Evolutionary conservation across 2,888 invertebrate genomes (phyloP), one percentile per base, ranked within the genome.

Genomic region (Congeria kusceri): DNA sequence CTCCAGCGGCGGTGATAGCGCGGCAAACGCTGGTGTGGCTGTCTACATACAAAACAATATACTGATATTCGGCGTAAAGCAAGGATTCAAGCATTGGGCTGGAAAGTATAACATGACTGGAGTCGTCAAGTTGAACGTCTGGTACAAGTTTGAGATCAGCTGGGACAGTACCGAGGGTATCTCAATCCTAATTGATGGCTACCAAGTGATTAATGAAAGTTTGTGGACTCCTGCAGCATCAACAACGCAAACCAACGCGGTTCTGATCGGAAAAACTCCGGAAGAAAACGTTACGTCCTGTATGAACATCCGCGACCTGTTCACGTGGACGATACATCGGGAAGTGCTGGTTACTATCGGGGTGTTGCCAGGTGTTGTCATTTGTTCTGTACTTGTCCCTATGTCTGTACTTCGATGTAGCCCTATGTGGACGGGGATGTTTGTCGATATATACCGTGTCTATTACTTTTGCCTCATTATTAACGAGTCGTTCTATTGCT

Each of bases 1-100:
- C 0, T 89, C 90, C 0, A 88, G 86, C 56, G 90, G 89, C 15
- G 90, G 86, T 1, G 87, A 89, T 39, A 62, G 73, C 2, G 61
- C 71, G 3, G 61, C 73, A 13, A 58, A 70, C 25, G 82, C 78
- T 23, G 90, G 90, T 3, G 67, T 89, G 25, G 86, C 87, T 1
- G 49, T 88, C 7, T 87, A 86, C 49, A 59, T 86, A 9, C 85
- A 79, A 27, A 68, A 84, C 46, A 79, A 76, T 1, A 76, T 77
- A n/a, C 75, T 88, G 4, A 77, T 72, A 1, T 87, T 86, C 69
- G 77, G 86, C 13, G 86, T 86, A 9, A 88, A 88, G 64, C 58
- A 79, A 39, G 85, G 85, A 18, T 70, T 57, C 0, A 9, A 2
- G 4, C 79, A 84, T n/a, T 86, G 85, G 85, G 72, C 79, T 18